Percentiles rank a stretch among this genome's conserved stretches.
phyloP scores from a whole-genome alignment of 1,140 invertebrate species.

The Metaphire vulgaris region DNA sequence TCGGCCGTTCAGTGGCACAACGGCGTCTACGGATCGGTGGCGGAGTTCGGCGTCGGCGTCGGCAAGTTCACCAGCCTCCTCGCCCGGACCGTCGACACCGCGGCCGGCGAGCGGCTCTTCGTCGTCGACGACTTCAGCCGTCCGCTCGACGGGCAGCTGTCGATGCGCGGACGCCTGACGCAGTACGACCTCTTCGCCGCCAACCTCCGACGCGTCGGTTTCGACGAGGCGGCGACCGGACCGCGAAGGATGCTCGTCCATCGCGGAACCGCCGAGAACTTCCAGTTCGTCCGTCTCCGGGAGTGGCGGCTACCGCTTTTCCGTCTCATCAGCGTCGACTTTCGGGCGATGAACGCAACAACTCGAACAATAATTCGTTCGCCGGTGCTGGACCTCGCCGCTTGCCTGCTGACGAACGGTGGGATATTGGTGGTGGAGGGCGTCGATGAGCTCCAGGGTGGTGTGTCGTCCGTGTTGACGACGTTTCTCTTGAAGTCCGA shows the following conservation, averaged over 20 bases:
- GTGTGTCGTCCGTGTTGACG: neutral
- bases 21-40: slow-evolving; percentile 10
- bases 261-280: neutral
- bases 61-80: slow-evolving; percentile 10
- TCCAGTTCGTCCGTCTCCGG: neutral
- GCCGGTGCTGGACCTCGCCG: slow-evolving; percentile 1
- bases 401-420: slow-evolving; percentile 9
- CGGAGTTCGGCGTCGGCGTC: slow-evolving; percentile 9
- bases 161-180: neutral
- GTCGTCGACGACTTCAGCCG: slow-evolving; percentile 1
- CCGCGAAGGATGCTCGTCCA: neutral
- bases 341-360: neutral
- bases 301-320: slow-evolving; percentile 4
- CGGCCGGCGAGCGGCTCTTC: slow-evolving; percentile 6
- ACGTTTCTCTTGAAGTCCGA: neutral
- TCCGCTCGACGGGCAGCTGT: no score
- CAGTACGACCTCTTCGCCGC: slow-evolving; percentile 8
- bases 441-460: neutral
- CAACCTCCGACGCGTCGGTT: neutral
- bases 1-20: slow-evolving; percentile 3
- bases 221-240: neutral
- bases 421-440: slow-evolving; percentile 6
- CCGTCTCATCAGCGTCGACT: slow-evolving; percentile 13
- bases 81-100: neutral
- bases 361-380: no score